Percentiles rank a stretch among this genome's conserved stretches.
Evolutionary conservation across 2,113 vertebrate species (phyloP).

Genomic region (Procavia capensis): DNA sequence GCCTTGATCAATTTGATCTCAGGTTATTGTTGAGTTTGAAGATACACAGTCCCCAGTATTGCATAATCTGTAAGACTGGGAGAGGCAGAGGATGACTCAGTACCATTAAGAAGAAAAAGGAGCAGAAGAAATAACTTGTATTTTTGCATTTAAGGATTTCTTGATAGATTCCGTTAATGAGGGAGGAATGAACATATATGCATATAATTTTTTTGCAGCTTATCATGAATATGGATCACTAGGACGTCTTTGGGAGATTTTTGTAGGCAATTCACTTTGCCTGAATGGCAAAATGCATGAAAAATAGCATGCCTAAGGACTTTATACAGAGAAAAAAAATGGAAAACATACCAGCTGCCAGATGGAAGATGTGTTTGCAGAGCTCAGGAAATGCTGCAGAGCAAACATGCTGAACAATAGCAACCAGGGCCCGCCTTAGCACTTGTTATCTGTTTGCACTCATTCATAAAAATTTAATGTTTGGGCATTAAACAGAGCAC

Average conservation of each 20-base stretch:
- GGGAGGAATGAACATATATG: background rate
- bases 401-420: slow-evolving; percentile 51
- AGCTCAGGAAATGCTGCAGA: slow-evolving; percentile 64
- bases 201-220: slow-evolving; percentile 30
- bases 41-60: background rate
- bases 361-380: slow-evolving; percentile 73
- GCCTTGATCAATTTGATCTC: background rate
- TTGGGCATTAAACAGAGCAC: slow-evolving; percentile 66
- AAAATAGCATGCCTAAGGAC: slow-evolving; percentile 58
- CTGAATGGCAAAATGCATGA: slow-evolving; percentile 58
- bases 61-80: background rate
- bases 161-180: background rate
- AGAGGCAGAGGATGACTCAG: background rate
- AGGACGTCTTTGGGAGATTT: slow-evolving; percentile 46
- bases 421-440: background rate
- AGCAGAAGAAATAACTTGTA: slow-evolving; percentile 15
- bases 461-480: slow-evolving; percentile 75
- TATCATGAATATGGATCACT: slow-evolving; percentile 53
- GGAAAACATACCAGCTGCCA: slow-evolving; percentile 69
- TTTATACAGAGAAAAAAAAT: slow-evolving; percentile 34
- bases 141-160: background rate
- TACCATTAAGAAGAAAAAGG: background rate
- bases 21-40: background rate
- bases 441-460: slow-evolving; percentile 47
- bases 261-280: slow-evolving; percentile 38